These are phyloP conservation scores for Agonum fuliginosum DNA, from an alignment of 2,888 invertebrate species.

Conservation along the genomic window DNA sequence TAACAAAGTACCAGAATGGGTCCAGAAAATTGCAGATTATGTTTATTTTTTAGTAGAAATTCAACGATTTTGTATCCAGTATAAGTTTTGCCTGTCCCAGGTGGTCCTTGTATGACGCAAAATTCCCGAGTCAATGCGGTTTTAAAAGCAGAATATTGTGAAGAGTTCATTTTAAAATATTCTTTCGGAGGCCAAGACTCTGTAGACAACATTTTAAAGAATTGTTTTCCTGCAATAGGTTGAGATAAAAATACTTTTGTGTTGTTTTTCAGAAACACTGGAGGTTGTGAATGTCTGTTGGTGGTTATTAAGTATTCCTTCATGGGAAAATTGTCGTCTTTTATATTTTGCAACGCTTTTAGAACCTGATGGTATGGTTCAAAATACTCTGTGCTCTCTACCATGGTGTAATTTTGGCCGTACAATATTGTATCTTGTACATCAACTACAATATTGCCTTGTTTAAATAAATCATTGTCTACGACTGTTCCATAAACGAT, in stretches of 20 bases:
- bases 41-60: conserved; percentile 77
- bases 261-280: conserved; percentile 68
- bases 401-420: conserved; percentile 75
- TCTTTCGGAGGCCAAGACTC: conserved; percentile 73
- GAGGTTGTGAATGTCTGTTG: conserved; percentile 65
- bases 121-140: conserved; percentile 81
- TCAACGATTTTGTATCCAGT: conserved; percentile 83
- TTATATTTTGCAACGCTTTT: conserved; percentile 77
- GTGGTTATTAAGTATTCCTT: conserved; percentile 78
- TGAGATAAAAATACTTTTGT: not conserved
- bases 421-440: conserved; percentile 69
- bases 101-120: conserved; percentile 86
- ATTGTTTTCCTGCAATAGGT: not conserved
- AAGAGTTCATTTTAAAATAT: conserved; percentile 76
- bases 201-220: conserved; percentile 12
- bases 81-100: conserved; percentile 88
- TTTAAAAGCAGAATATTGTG: conserved; percentile 79
- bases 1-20: conserved; percentile 87
- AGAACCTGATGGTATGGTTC: conserved; percentile 84
- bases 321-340: conserved; percentile 78
- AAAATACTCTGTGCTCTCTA: conserved; percentile 84
- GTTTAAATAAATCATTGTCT: conserved; percentile 74
- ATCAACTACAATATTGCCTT: conserved; percentile 74
- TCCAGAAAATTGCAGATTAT: conserved; percentile 67
- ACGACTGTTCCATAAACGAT: conserved; percentile 80